Base-by-base conservation (phyloP, 2,797 vertebrate species). In the Chiroxiphia lanceolata region DNA sequence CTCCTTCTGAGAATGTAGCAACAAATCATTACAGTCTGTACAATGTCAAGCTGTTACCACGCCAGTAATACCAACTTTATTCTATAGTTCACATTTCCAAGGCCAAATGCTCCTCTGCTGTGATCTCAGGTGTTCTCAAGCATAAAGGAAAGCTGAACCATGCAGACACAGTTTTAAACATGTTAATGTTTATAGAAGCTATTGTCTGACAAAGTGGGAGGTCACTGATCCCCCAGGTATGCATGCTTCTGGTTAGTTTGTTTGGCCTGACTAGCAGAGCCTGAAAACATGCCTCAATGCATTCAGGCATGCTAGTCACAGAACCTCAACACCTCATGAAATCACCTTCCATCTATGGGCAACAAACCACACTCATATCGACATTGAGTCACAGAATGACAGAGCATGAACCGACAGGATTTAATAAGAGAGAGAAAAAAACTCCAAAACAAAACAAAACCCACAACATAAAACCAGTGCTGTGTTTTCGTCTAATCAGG, bases 311-410 rank as follows among this genome's bases (percentile, higher is more conserved):
- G 16, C 36, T 69, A 60, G 20, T 68, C 68, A 42, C 15, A 80
- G 76, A 87, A 57, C 34, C 29, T 77, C 40, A 63, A 44, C 10
- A 40, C 5, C 29, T 48, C 8, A 5, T 34, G 18, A 13, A 31
- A 74, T 67, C 56, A 45, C 2, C 8, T 45, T 4, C 23, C 4
- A 1, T 18, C 45, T 31, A 5, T 0, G 2, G 29, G 42, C 38
- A 86, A 4, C 0, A 3, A 86, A 34, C 23, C 42, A 38, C 15
- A 9, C 18, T 75, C 42, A 40, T 7, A 1, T 44, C 6, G 23
- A 36, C 26, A 11, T 0, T 59, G 61, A 93, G 57, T 61, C 57
- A 71, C 15, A 81, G 36, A 72, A 71, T 29, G 18, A 64, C 6
- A 1, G 18, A 57, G 4, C 42, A 64, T 20, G 14, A 76, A 36